These are phyloP conservation scores for Microchirus variegatus DNA, from an alignment of 2,797 vertebrate species.

Conservation along the genomic window DNA sequence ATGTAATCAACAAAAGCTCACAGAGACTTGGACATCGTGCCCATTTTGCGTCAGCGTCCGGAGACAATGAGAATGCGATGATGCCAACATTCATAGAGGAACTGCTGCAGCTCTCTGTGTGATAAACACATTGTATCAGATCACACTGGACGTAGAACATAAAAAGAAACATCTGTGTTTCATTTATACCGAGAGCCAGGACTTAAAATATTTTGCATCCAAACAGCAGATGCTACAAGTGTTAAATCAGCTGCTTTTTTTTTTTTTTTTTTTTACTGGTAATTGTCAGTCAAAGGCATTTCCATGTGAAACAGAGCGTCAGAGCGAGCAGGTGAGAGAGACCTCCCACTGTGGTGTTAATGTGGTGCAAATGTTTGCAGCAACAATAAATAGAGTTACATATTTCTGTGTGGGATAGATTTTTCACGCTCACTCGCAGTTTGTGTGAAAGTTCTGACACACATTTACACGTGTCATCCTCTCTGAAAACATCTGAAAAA, in stretches of 20 bases:
- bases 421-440: slow-evolving; percentile 4
- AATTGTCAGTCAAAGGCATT: slow-evolving; percentile 40
- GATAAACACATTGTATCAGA: slow-evolving; percentile 30
- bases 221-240: slow-evolving; percentile 58
- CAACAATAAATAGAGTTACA: slow-evolving; percentile 19
- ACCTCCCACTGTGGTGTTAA: slow-evolving; percentile 60
- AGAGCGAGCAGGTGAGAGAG: slow-evolving; percentile 62
- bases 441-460: slow-evolving; percentile 17
- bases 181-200: slow-evolving; percentile 37
- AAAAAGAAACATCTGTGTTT: slow-evolving; percentile 54
- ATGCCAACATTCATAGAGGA: slow-evolving; percentile 24
- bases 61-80: slow-evolving; percentile 21
- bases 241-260: slow-evolving; percentile 61
- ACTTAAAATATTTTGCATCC: slow-evolving; percentile 46
- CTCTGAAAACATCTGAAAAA: neutral
- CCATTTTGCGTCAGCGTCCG: slow-evolving; percentile 26
- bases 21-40: slow-evolving; percentile 12
- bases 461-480: neutral
- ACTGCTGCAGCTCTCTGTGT: slow-evolving; percentile 17
- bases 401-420: slow-evolving; percentile 12
- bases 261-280: slow-evolving; percentile 19
- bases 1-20: slow-evolving; percentile 20
- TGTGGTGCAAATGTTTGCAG: slow-evolving; percentile 19
- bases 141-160: slow-evolving; percentile 21
- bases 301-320: slow-evolving; percentile 23